A percentile compares a stretch with the other conserved stretches of the same genome.
Conservation (phyloP, 1,140 invertebrate species). For the Pentalonia nigronervosa region DNA sequence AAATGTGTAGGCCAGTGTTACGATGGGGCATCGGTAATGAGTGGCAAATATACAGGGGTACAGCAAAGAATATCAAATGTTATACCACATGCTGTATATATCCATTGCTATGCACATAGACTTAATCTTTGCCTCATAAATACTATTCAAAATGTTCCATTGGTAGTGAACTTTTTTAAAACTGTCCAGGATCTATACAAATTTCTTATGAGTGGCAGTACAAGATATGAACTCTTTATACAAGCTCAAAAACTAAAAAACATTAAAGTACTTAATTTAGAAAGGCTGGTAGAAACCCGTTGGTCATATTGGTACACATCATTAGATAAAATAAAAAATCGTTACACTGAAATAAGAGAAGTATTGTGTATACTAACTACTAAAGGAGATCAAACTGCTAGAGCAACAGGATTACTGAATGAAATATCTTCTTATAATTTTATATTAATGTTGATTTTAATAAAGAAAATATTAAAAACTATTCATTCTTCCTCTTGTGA, state of each 20-base stretch:
- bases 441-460: background rate
- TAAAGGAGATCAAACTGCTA: background rate
- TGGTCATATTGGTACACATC: constrained; percentile 1
- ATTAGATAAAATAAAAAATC: background rate
- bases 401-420: background rate
- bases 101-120: too few species aligned
- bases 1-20: too few species aligned
- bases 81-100: too few species aligned
- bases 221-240: constrained; percentile 11
- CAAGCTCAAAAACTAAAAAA: background rate
- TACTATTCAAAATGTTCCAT: background rate
- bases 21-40: too few species aligned
- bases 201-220: constrained; percentile 5
- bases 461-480: background rate
- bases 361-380: background rate
- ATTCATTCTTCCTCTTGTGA: background rate
- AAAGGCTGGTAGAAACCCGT: background rate
- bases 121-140: too few species aligned
- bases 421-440: background rate
- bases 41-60: too few species aligned
- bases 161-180: background rate
- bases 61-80: too few species aligned
- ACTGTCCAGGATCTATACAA: constrained; percentile 18
- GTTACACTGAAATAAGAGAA: background rate
- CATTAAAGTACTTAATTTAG: background rate